Base-by-base conservation (phyloP, 64 coral and sea anemone species). In the Stylophora pistillata region DNA sequence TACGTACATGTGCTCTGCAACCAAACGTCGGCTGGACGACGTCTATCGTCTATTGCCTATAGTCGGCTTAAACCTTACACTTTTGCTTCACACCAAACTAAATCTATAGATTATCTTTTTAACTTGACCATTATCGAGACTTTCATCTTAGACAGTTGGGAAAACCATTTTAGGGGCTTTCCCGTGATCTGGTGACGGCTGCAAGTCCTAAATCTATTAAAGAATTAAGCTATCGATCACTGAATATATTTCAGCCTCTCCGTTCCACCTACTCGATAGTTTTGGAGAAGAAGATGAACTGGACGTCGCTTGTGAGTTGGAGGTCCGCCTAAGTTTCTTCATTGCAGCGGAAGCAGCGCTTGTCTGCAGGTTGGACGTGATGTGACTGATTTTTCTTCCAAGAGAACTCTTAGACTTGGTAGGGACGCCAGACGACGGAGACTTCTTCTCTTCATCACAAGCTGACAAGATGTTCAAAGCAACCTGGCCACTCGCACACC, bases 401-500 rank as follows among this genome's bases (percentile, higher is more conserved):
- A 96, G 61, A 15, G 76, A 60, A 57, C 79, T 88, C 71, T 92
- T 96, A 17, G 86, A 78, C 74, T 96, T 96, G 17, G 94, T 89
- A 33, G 87, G 90, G 21, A 86, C 90, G n/a, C 72, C 53, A 28
- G 90, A 28, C 15, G 90, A 86, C 16, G 74, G 65, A 30, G 72
- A 30, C 30, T 91, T 91, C 25, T 79, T 72, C 30, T 98, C 96
- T 10, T 92, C 96, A 26, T 95, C 96, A 30, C 96, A 98, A 9
- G 96, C 96, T 26, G 89, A 31, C 14, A 98, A 91, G 16, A 98
- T 98, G 61, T 98, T 93, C 0, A 98, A 37, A 23, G 96, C 96
- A 60, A 87, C 93, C 74, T 98, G 92, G 15, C 96, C 96, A 68
- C 64, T 92, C 0, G 95, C 96, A 41, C 88, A 91, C 1, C 96